Conservation (phyloP, 2,797 vertebrate genomes). For the Gadopsis bispinosus region DNA sequence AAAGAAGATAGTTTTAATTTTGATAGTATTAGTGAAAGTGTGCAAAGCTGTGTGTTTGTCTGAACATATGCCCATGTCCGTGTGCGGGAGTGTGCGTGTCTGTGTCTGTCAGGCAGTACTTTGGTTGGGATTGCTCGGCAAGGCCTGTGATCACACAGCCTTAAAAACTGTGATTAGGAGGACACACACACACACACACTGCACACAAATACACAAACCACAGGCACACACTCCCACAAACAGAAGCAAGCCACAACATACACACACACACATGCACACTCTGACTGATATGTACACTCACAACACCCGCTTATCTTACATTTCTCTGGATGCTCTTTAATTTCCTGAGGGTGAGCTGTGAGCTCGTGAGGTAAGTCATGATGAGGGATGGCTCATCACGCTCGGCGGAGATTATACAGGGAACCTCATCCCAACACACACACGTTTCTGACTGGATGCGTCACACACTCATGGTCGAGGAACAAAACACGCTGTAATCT, state of each 20-base stretch:
- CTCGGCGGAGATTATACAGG: constrained; percentile 30
- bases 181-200: constrained; percentile 36
- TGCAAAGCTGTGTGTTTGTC: constrained; percentile 23
- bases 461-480: constrained; percentile 45
- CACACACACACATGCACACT: constrained; percentile 27
- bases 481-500: constrained; percentile 34
- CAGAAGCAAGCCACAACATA: constrained; percentile 46
- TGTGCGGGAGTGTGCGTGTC: constrained; percentile 6
- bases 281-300: not conserved
- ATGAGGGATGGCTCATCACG: constrained; percentile 51
- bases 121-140: constrained; percentile 42
- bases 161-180: constrained; percentile 81
- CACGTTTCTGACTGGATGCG: constrained; percentile 50
- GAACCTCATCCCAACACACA: constrained; percentile 32
- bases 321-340: constrained; percentile 62
- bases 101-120: constrained; percentile 55
- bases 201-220: constrained; percentile 43
- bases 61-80: constrained; percentile 4
- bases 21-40: constrained; percentile 20
- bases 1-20: not conserved
- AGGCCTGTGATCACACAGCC: constrained; percentile 77
- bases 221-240: constrained; percentile 43
- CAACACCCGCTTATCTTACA: constrained; percentile 39
- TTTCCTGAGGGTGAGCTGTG: constrained; percentile 55
- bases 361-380: constrained; percentile 48